Evolutionary conservation across 2,888 invertebrate genomes (phyloP).

Genomic region (Cancer borealis): DNA sequence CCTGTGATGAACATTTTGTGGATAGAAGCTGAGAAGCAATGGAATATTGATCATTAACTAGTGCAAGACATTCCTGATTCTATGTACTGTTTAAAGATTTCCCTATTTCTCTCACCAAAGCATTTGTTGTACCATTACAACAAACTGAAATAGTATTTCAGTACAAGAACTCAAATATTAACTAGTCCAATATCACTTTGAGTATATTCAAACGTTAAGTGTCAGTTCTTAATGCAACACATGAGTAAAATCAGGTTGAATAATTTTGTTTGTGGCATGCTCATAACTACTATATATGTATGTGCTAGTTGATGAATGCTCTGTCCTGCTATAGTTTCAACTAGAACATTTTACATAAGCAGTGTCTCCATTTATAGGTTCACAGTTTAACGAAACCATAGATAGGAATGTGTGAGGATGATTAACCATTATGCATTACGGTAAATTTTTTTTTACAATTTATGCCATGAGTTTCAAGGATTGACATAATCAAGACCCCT

Average conservation of each 20-base stretch:
- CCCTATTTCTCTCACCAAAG: neutral
- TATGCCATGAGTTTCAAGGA: neutral
- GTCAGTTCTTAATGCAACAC: neutral
- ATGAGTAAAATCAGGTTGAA: neutral
- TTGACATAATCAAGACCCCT: neutral
- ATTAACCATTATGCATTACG: neutral
- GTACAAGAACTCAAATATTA: neutral
- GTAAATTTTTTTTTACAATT: neutral
- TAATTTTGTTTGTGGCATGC: neutral
- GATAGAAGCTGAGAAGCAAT: neutral
- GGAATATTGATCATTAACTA: slow-evolving; percentile 5
- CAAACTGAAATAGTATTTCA: neutral
- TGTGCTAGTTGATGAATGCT: neutral
- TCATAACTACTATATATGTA: neutral
- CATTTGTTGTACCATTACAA: neutral
- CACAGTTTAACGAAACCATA: neutral
- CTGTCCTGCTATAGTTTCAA: neutral
- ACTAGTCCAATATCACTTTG: neutral
- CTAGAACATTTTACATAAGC: neutral
- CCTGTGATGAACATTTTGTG: neutral
- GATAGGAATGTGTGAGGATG: neutral
- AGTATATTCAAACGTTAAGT: slow-evolving; percentile 6
- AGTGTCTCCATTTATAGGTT: neutral
- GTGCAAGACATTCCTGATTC: neutral
- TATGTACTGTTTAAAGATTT: neutral